A percentile compares a stretch with the other conserved stretches of the same genome.
Conservation (phyloP, 2,888 invertebrate species). For the Epistrophe eligans region DNA sequence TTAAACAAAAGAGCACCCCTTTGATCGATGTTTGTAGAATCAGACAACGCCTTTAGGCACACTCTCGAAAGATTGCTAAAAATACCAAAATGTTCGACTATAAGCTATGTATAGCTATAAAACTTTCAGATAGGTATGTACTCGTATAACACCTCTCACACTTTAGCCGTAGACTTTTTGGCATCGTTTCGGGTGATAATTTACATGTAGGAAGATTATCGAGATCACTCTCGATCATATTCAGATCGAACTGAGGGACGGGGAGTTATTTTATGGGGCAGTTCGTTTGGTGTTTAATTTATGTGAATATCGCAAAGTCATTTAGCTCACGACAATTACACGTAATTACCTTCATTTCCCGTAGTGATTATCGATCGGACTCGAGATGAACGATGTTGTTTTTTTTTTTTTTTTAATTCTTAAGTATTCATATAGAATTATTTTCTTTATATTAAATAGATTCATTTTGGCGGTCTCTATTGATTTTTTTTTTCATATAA, state of each 20-base stretch:
- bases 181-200: constrained; percentile 64
- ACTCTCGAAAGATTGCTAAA: constrained; percentile 40
- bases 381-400: constrained; percentile 16
- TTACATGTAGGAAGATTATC: constrained; percentile 61
- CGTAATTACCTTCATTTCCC: constrained; percentile 74
- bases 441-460: constrained; percentile 24
- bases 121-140: background rate
- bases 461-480: constrained; percentile 56
- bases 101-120: background rate
- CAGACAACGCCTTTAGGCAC: constrained; percentile 56
- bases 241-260: constrained; percentile 42
- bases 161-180: constrained; percentile 65
- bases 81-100: constrained; percentile 35
- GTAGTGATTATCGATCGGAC: constrained; percentile 50
- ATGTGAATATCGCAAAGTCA: constrained; percentile 73
- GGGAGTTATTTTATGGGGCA: constrained; percentile 10
- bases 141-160: background rate
- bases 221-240: constrained; percentile 70
- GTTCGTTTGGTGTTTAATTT: constrained; percentile 64
- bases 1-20: constrained; percentile 63
- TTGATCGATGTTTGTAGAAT: constrained; percentile 62
- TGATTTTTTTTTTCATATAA: constrained; percentile 48
- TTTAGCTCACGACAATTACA: constrained; percentile 73
- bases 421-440: background rate
- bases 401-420: background rate